Evolutionary conservation across 2,113 vertebrate species (phyloP).

Genomic region (Leucoraja erinaceus): DNA sequence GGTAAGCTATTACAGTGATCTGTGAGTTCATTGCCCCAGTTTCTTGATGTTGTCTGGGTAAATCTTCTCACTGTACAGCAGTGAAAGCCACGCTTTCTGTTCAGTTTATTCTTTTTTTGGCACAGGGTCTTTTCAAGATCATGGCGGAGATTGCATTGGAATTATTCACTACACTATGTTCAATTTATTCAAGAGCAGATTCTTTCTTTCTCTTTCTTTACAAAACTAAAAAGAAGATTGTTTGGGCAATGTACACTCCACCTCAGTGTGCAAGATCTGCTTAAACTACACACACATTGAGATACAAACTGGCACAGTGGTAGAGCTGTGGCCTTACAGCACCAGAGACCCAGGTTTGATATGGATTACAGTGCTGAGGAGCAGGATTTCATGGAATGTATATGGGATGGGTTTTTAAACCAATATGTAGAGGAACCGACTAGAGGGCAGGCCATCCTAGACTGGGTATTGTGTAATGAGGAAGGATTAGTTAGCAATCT

Average conservation of each 20-base stretch:
- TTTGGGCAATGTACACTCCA: background rate
- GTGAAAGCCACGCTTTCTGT: background rate
- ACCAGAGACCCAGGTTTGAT: no score
- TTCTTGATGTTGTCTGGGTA: background rate
- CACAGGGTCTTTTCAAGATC: conserved; percentile 25
- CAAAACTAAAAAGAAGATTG: background rate
- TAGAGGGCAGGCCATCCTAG: no score
- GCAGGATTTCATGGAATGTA: no score
- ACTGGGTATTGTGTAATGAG: no score
- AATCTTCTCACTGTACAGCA: background rate
- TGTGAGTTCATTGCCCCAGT: conserved; percentile 13
- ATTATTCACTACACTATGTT: conserved; percentile 14
- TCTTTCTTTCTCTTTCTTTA: conserved; percentile 17
- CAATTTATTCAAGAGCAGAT: conserved; percentile 33
- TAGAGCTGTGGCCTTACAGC: no score
- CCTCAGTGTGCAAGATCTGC: background rate
- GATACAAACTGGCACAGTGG: background rate
- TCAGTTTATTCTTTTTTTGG: conserved; percentile 23
- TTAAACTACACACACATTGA: background rate
- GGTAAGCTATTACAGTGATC: background rate
- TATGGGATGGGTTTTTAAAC: no score
- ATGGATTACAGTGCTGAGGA: no score
- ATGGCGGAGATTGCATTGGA: conserved; percentile 26
- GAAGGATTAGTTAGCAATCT: no score
- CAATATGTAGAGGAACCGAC: no score